These are phyloP conservation scores for Rhingia rostrata DNA, from an alignment of 2,888 invertebrate species.

Conservation along the genomic window DNA sequence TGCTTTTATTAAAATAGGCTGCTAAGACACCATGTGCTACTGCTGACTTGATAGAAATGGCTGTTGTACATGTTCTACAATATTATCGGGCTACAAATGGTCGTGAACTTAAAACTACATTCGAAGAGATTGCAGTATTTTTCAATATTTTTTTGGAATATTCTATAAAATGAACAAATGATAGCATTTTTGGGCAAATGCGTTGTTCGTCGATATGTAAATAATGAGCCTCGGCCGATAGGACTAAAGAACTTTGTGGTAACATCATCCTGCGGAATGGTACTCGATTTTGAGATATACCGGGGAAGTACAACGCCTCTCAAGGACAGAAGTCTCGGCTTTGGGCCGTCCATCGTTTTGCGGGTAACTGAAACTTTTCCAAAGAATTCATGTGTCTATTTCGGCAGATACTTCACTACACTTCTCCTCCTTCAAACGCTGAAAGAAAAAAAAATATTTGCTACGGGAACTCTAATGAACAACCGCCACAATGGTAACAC, in stretches of 20 bases:
- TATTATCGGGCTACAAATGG: too few relatives aligned
- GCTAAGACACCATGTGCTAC: too few relatives aligned
- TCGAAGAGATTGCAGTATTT: too few relatives aligned
- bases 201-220: slow-evolving; percentile 1
- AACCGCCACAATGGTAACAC: slow-evolving; percentile 6
- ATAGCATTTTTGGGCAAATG: neutral
- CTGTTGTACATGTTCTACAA: too few relatives aligned
- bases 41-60: too few relatives aligned
- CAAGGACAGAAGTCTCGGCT: slow-evolving; percentile 18
- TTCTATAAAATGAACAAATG: neutral
- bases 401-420: slow-evolving; percentile 8
- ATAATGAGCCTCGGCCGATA: neutral
- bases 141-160: neutral
- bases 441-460: too few relatives aligned
- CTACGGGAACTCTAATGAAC: slow-evolving; percentile 10
- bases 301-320: slow-evolving; percentile 1
- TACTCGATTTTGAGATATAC: too few relatives aligned
- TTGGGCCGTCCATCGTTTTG: slow-evolving; percentile 2
- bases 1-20: too few relatives aligned
- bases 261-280: too few relatives aligned
- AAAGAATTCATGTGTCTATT: slow-evolving; percentile 4
- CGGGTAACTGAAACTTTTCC: slow-evolving; percentile 11
- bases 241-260: too few relatives aligned
- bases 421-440: slow-evolving; percentile 10
- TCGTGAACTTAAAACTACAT: too few relatives aligned